phyloP scores from a whole-genome alignment of 2,888 invertebrate species.

The Hydropsyche betteni region DNA sequence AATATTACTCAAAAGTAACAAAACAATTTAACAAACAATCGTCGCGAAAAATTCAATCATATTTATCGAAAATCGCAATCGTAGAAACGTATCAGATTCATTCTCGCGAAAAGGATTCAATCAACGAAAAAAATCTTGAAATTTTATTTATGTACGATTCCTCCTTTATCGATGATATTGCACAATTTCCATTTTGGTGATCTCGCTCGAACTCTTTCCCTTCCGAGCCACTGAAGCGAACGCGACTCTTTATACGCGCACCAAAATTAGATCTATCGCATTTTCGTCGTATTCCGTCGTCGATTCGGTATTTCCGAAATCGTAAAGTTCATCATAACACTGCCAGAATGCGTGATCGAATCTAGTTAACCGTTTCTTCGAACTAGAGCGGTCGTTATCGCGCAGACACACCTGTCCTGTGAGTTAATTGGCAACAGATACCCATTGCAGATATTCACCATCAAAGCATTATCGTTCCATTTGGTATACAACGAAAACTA shows the following conservation, averaged over 20 bases:
- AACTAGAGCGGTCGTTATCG: slow-evolving; percentile 15
- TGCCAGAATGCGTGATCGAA: slow-evolving; percentile 16
- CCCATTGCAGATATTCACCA: slow-evolving; percentile 6
- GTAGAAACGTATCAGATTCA: slow-evolving; percentile 8
- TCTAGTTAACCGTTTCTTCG: slow-evolving; percentile 31
- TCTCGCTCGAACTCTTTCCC: slow-evolving; percentile 22
- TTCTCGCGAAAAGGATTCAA: background rate
- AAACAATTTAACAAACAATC: no score
- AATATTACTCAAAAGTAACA: background rate
- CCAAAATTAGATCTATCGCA: no score
- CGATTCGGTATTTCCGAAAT: no score
- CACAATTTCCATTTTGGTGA: slow-evolving; percentile 27
- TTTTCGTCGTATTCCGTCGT: no score
- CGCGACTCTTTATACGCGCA: background rate
- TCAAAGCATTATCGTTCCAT: background rate
- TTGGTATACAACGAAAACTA: background rate
- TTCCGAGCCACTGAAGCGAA: slow-evolving; percentile 12
- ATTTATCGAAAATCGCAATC: background rate
- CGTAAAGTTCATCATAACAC: no score
- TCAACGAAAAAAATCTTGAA: background rate
- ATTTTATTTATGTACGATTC: slow-evolving; percentile 20
- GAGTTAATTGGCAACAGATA: slow-evolving; percentile 11
- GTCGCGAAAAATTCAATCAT: background rate
- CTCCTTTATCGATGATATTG: slow-evolving; percentile 5
- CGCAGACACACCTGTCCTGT: slow-evolving; percentile 22